A percentile compares a stretch with the other conserved stretches of the same genome.
Evolutionary conservation across 2,888 invertebrate species (phyloP).

Genomic region (Nephrotoma flavescens): DNA sequence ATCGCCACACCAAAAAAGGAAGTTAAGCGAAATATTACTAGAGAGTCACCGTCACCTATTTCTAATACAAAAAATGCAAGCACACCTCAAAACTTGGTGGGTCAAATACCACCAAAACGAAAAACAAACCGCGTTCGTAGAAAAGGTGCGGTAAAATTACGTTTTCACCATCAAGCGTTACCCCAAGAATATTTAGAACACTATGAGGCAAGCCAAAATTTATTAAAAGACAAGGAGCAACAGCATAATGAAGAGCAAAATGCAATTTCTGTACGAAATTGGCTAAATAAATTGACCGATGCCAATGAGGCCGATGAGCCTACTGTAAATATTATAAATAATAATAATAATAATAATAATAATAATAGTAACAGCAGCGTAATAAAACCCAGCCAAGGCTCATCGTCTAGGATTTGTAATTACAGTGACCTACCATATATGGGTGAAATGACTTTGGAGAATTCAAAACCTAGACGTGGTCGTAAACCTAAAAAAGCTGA

Average conservation of each 20-base stretch:
- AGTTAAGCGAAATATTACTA: constrained; percentile 16
- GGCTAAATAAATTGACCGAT: constrained; percentile 61
- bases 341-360: constrained; percentile 6
- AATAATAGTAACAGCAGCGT: constrained; percentile 10
- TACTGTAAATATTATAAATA: background rate
- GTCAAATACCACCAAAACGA: constrained; percentile 16
- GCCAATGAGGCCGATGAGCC: constrained; percentile 42
- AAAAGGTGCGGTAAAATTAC: constrained; percentile 51
- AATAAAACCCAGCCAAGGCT: constrained; percentile 22
- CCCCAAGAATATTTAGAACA: constrained; percentile 67
- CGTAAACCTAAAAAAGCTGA: constrained; percentile 85
- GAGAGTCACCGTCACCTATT: constrained; percentile 3
- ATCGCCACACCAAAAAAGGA: constrained; percentile 25
- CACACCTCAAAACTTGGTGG: constrained; percentile 12
- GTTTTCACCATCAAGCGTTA: constrained; percentile 66
- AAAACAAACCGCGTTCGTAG: constrained; percentile 15
- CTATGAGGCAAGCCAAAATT: constrained; percentile 56
- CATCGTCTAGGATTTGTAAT: constrained; percentile 40
- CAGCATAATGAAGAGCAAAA: constrained; percentile 13
- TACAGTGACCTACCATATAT: constrained; percentile 79
- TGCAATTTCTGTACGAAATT: constrained; percentile 43
- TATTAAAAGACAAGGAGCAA: constrained; percentile 21
- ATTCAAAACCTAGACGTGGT: constrained; percentile 72
- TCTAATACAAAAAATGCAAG: constrained; percentile 12
- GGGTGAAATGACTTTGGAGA: constrained; percentile 83